Evolutionary conservation across 2,888 invertebrate species (phyloP).

Genomic region (Drosophila suboccidentalis): DNA sequence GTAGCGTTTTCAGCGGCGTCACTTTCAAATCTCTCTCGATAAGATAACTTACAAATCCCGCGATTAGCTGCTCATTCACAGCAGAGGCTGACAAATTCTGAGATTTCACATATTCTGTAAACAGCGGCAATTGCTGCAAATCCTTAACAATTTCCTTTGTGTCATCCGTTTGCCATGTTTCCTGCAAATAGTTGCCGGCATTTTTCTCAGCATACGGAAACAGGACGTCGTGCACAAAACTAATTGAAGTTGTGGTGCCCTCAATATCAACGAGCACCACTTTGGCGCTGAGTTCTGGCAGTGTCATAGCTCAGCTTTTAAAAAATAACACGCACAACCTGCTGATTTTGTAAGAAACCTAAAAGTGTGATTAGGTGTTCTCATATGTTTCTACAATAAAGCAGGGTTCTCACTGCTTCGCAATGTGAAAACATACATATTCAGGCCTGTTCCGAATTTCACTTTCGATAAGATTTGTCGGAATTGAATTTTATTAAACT

Average conservation of each 20-base stretch:
- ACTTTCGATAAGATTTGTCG: no score
- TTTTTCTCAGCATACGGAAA: constrained; percentile 92
- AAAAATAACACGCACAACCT: neutral
- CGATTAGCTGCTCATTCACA: constrained; percentile 87
- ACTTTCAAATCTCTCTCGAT: constrained; percentile 93
- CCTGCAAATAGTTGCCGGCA: constrained; percentile 89
- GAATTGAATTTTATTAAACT: no score
- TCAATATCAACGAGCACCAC: constrained; percentile 89
- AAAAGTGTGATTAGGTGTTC: no score
- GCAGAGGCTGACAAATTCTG: neutral
- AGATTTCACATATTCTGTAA: constrained; percentile 46
- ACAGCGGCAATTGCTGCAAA: constrained; percentile 87
- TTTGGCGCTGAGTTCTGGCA: constrained; percentile 57
- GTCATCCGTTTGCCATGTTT: constrained; percentile 90
- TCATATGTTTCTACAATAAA: no score
- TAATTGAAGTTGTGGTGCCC: constrained; percentile 91
- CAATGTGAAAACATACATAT: no score
- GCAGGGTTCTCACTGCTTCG: no score
- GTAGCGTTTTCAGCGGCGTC: constrained; percentile 93
- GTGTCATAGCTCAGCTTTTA: constrained; percentile 14
- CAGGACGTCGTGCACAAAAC: constrained; percentile 91
- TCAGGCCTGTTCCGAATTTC: no score
- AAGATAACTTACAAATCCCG: constrained; percentile 91
- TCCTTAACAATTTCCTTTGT: constrained; percentile 89
- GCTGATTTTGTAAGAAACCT: neutral